A percentile compares a stretch with the other conserved stretches of the same genome.
Evolutionary conservation across 1,140 invertebrate genomes (phyloP).

Genomic region (Tetragnatha versicolor): DNA sequence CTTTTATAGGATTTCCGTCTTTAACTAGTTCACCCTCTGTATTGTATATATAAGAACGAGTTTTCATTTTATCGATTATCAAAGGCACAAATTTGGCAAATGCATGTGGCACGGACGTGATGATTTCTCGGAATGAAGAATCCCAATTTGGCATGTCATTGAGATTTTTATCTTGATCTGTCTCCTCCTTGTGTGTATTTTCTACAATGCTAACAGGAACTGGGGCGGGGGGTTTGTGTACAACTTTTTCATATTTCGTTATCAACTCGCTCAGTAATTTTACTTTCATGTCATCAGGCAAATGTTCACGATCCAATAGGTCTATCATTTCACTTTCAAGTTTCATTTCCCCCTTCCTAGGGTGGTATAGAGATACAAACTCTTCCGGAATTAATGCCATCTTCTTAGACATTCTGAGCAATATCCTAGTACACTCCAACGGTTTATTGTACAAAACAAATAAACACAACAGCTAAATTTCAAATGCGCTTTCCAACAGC

Average conservation of each 20-base stretch:
- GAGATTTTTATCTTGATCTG: too few relatives aligned
- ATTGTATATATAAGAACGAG: background rate
- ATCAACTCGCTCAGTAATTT: slow-evolving; percentile 27
- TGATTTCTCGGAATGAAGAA: background rate
- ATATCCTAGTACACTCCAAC: too few relatives aligned
- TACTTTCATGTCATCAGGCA: slow-evolving; percentile 13
- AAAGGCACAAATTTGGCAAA: slow-evolving; percentile 1
- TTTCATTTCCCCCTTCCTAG: background rate
- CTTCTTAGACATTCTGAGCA: background rate
- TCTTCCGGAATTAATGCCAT: background rate
- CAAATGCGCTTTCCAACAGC: background rate
- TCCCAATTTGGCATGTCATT: background rate
- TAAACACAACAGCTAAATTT: too few relatives aligned
- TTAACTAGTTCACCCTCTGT: background rate
- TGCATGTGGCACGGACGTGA: background rate
- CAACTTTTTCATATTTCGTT: slow-evolving; percentile 7
- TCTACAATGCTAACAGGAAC: background rate
- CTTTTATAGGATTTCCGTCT: background rate
- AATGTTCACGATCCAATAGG: background rate
- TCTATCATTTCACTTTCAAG: background rate
- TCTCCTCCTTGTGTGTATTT: background rate
- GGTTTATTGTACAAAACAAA: too few relatives aligned
- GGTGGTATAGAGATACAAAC: background rate
- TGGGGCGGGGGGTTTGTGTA: background rate
- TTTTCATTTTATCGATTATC: slow-evolving; percentile 18